Base-by-base conservation (phyloP, 2,113 vertebrate genomes). In the Poeciliopsis prolifica region DNA sequence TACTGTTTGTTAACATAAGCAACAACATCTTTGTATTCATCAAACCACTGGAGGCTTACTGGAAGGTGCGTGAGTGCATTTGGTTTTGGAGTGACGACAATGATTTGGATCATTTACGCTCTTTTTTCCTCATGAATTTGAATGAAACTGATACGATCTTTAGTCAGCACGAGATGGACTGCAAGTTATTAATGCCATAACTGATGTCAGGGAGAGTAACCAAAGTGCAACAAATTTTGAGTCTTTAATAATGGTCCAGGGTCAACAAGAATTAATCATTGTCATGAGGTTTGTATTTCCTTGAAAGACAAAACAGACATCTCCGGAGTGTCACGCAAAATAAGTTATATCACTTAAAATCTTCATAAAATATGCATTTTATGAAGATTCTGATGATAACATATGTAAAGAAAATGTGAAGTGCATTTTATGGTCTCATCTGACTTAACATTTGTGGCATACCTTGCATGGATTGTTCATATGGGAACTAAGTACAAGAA, bases 91-190 rank as follows among this genome's bases (percentile, higher is more conserved):
- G 82, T 90, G 88, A 91, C 69, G 86, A 87, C 82, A 86, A 65
- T 68, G 88, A 90, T 88, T 37, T 73, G 91, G 89, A 86, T 92
- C 90, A 90, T 85, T 91, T 84, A 69, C 78, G 44, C 64, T 74
- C 70, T 81, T 83, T 84, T 74, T 87, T 79, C 29, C 86, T 89
- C 82, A 87, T 91, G 90, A 91, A 93, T 92, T 86, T 89, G 74
- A 91, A 93, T 91, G 87, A 89, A 85, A 65, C 63, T 15, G 92
- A 94, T 93, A 92, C 61, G 78, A 93, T 93, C 91, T 91, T 71
- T 63, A 67, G 64, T 42, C 74, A 78, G 75, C 82, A 89, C 67
- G 31, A 84, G 80, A 89, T 87, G 84, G 60, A 72, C 84, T 80
- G 81, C 19, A 85, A 80, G 71, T 86, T 83, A 86, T 91, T 86